Percentiles rank a stretch among this genome's conserved stretches.
phyloP scores from a whole-genome alignment of 2,888 invertebrate species.

The Ennomos quercinarius region DNA sequence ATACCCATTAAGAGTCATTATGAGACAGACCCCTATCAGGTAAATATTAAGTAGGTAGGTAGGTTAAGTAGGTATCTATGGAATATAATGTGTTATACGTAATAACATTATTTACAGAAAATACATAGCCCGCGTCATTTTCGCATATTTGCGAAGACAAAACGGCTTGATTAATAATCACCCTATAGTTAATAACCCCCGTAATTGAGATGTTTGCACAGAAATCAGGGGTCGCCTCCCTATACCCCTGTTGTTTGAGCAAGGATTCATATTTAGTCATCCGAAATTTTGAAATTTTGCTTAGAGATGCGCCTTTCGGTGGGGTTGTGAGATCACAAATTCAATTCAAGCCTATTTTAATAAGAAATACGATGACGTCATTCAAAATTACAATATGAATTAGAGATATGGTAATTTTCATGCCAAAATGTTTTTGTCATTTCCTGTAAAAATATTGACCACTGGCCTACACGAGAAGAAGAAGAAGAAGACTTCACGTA shows the following conservation, averaged over 20 bases:
- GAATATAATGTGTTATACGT: neutral
- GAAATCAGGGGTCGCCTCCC: conserved; percentile 56
- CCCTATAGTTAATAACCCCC: conserved; percentile 76
- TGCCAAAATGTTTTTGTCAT: neutral
- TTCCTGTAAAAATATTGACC: no score
- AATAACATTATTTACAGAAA: conserved; percentile 5
- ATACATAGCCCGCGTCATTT: neutral
- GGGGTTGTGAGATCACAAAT: conserved; percentile 37
- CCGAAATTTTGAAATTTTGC: conserved; percentile 74
- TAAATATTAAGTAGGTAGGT: no score
- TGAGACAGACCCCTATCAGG: no score
- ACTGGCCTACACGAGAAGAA: no score
- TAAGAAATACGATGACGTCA: no score
- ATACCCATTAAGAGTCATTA: no score
- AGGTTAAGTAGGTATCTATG: no score
- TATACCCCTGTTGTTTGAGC: conserved; percentile 66
- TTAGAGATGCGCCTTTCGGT: conserved; percentile 60
- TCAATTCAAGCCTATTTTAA: neutral
- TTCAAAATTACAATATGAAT: no score
- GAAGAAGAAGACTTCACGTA: no score
- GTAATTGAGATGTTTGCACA: conserved; percentile 83
- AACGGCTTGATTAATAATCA: conserved; percentile 65
- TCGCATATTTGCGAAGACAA: conserved; percentile 57
- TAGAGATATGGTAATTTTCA: no score
- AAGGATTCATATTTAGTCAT: conserved; percentile 75